A percentile compares a stretch with the other conserved stretches of the same genome.
These are phyloP conservation scores for Adelosebastes latens DNA, from an alignment of 2,797 vertebrate species.

Conservation along the genomic window DNA sequence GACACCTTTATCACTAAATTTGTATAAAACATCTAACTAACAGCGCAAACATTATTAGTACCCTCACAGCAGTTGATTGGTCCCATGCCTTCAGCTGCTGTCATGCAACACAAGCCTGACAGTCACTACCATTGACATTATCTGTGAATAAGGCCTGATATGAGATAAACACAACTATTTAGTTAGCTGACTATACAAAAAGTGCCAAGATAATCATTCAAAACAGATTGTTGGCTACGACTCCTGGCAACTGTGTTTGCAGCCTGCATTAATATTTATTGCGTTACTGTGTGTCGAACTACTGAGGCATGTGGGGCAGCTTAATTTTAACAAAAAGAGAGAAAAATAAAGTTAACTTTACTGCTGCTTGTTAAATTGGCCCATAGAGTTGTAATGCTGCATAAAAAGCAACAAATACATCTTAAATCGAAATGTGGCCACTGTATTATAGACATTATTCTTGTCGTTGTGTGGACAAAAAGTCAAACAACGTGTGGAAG, in stretches of 20 bases:
- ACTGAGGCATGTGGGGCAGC: not conserved
- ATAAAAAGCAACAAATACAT: not conserved
- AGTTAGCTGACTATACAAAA: slow-evolving; percentile 44
- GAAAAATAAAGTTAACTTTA: slow-evolving; percentile 2
- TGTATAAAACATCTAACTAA: slow-evolving; percentile 1
- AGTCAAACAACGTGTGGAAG: too few relatives aligned
- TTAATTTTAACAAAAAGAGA: slow-evolving; percentile 10
- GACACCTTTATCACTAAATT: not conserved
- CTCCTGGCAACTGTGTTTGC: slow-evolving; percentile 35
- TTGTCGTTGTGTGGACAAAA: not conserved
- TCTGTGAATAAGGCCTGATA: slow-evolving; percentile 39
- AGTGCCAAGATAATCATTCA: slow-evolving; percentile 46
- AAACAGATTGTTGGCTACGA: slow-evolving; percentile 50
- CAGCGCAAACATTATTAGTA: slow-evolving; percentile 11
- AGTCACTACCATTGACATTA: slow-evolving; percentile 23
- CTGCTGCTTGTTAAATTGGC: not conserved
- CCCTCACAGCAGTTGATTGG: not conserved
- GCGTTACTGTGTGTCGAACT: slow-evolving; percentile 13
- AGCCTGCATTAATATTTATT: slow-evolving; percentile 45
- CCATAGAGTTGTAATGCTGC: not conserved
- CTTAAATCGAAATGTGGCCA: not conserved
- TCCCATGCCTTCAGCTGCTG: slow-evolving; percentile 1
- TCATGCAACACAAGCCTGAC: slow-evolving; percentile 9
- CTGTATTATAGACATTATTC: not conserved
- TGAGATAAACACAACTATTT: slow-evolving; percentile 43